These are phyloP conservation scores for Heteronetta atricapilla DNA, from an alignment of 2,113 vertebrate species.

Conservation along the genomic window DNA sequence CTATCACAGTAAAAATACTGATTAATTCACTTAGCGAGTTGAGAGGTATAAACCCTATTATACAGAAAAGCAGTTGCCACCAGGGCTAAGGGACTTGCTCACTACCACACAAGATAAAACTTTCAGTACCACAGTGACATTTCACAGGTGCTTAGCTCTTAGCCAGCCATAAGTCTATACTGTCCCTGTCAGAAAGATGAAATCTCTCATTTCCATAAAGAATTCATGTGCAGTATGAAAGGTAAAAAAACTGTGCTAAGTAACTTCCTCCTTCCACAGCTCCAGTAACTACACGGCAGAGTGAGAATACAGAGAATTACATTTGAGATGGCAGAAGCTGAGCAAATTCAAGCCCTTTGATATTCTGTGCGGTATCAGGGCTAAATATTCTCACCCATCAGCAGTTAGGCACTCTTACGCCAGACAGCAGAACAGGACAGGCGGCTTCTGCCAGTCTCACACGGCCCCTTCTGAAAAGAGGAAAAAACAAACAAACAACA, in stretches of 20 bases:
- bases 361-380: not conserved
- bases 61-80: not conserved
- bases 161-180: not conserved
- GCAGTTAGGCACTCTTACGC: not conserved
- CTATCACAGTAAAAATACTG: not conserved
- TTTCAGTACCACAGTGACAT: not conserved
- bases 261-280: not conserved
- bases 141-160: not conserved
- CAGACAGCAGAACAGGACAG: not conserved
- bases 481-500: not conserved
- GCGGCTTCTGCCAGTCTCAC: not conserved
- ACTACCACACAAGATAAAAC: not conserved
- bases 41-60: not conserved
- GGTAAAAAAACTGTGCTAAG: not conserved
- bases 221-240: not conserved
- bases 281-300: not conserved
- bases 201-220: not conserved
- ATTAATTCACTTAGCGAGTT: not conserved
- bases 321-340: not conserved
- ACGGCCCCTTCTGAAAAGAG: not conserved
- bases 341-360: not conserved
- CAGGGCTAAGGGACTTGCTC: not conserved
- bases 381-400: not conserved
- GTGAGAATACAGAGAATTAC: not conserved
- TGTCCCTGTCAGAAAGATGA: not conserved